Conservation (phyloP, 2,888 invertebrate genomes). For the Aradus depressus region DNA sequence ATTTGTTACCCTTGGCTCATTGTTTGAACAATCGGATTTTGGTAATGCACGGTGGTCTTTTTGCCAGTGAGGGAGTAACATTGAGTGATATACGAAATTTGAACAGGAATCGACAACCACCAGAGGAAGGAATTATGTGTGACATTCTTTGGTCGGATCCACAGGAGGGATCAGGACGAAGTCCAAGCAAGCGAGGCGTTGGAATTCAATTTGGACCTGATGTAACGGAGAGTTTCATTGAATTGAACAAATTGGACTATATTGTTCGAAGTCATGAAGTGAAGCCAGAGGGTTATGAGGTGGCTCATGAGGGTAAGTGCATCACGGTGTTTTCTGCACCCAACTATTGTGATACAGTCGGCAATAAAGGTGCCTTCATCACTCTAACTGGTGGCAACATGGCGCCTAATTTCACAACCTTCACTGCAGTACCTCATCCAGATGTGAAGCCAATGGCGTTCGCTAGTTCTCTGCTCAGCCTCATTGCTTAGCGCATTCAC, state of each 20-base stretch:
- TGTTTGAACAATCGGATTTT: slow-evolving; percentile 77
- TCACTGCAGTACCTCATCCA: slow-evolving; percentile 94
- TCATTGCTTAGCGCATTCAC: slow-evolving; percentile 45
- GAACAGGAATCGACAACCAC: slow-evolving; percentile 91
- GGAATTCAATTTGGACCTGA: slow-evolving; percentile 99
- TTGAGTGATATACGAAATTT: slow-evolving; percentile 80
- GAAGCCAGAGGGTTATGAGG: slow-evolving; percentile 90
- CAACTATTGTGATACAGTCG: slow-evolving; percentile 99
- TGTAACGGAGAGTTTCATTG: slow-evolving; percentile 77
- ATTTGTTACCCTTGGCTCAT: slow-evolving; percentile 92
- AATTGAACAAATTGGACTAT: slow-evolving; percentile 79
- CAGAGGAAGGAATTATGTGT: slow-evolving; percentile 75
- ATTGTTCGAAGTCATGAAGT: slow-evolving; percentile 95
- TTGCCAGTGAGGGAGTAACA: slow-evolving; percentile 86
- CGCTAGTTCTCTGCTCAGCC: slow-evolving; percentile 72
- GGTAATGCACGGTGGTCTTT: slow-evolving; percentile 94
- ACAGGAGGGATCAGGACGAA: slow-evolving; percentile 74
- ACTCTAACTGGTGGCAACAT: slow-evolving; percentile 85
- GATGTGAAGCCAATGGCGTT: slow-evolving; percentile 96
- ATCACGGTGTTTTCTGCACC: slow-evolving; percentile 99
- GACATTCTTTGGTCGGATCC: slow-evolving; percentile 99
- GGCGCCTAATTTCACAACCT: slow-evolving; percentile 80
- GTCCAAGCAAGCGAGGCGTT: slow-evolving; percentile 92
- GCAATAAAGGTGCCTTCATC: slow-evolving; percentile 96
- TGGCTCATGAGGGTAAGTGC: slow-evolving; percentile 88